A percentile compares a stretch with the other conserved stretches of the same genome.
Conservation (phyloP, 2,888 invertebrate genomes). For the Ceraclea dissimilis region DNA sequence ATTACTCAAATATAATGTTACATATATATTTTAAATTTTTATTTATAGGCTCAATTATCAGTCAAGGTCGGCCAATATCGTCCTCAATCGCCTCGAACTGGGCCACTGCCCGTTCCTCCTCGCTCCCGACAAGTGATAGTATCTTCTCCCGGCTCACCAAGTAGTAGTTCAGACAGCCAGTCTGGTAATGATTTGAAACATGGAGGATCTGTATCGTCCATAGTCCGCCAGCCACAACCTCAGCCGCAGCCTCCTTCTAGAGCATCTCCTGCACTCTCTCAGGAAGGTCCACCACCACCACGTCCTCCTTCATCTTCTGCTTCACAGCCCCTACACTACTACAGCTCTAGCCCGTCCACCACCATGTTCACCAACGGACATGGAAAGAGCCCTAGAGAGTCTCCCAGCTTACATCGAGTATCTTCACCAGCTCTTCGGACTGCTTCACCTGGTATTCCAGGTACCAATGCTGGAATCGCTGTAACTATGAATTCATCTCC, state of each 20-base stretch:
- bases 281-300: conserved; percentile 30
- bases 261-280: conserved; percentile 25
- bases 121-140: conserved; percentile 53
- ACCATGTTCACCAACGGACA: conserved; percentile 30
- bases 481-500: conserved; percentile 49
- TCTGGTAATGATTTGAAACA: conserved; percentile 72
- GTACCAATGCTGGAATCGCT: conserved; percentile 55
- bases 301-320: conserved; percentile 39
- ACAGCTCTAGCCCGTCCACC: conserved; percentile 26
- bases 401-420: conserved; percentile 33
- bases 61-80: conserved; percentile 65
- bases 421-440: conserved; percentile 33
- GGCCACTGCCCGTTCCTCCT: conserved; percentile 48
- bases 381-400: conserved; percentile 32
- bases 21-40: background rate
- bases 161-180: conserved; percentile 76
- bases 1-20: background rate
- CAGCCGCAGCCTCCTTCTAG: conserved; percentile 37
- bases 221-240: conserved; percentile 37
- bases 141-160: conserved; percentile 79
- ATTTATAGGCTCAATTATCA: conserved; percentile 58
- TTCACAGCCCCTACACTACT: conserved; percentile 24
- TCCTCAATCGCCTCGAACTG: conserved; percentile 62
- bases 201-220: conserved; percentile 45
- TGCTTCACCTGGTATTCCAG: conserved; percentile 40